Base-by-base conservation (phyloP, 2,888 invertebrate genomes). In the Noctua fimbriata region DNA sequence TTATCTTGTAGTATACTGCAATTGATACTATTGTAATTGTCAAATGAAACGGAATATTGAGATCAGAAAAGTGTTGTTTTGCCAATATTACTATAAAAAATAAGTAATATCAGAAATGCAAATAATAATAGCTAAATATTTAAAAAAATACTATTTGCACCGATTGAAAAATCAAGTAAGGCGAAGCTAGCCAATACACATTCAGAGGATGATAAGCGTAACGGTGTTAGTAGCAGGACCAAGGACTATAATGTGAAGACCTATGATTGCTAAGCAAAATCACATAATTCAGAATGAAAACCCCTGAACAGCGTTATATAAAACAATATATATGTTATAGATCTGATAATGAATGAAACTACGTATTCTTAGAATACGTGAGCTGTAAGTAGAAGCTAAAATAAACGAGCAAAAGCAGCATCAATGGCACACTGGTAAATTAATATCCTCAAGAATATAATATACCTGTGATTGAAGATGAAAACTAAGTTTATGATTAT, bases 321-420 rank as follows among this genome's bases (percentile, higher is more conserved):
- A 52, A 10, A 16, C 10, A 41, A 28, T 28, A 55, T 36, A 77
- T 47, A 1, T 36, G 75, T 41, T 49, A 76, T 1, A 70, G 47
- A 83, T 76, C 36, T 78, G 47, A 74, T 10, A 81, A 71, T 81
- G 5, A 84, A 81, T 84, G n/a, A 84, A 77, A 70, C 58, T 65
- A n/a, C n/a, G n/a, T n/a, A n/a, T n/a, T n/a, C 71, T 69, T 32
- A 77, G 77, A 65, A 80, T 74, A 70, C 70, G n/a, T 55, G 70
- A 73, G 74, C 78, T 80, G 73, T 73, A 69, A 73, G 81, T 75
- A 78, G 78, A 78, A 69, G 67, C 71, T 36, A 69, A 77, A 66
- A 70, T 65, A 83, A 70, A 76, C 69, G 41, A 65, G 49, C 73
- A 76, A 71, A 36, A 72, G 73, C 70, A 36, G 32, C 77, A 69